These are phyloP conservation scores for Tauraco erythrolophus DNA, from an alignment of 2,113 vertebrate species.

Conservation along the genomic window DNA sequence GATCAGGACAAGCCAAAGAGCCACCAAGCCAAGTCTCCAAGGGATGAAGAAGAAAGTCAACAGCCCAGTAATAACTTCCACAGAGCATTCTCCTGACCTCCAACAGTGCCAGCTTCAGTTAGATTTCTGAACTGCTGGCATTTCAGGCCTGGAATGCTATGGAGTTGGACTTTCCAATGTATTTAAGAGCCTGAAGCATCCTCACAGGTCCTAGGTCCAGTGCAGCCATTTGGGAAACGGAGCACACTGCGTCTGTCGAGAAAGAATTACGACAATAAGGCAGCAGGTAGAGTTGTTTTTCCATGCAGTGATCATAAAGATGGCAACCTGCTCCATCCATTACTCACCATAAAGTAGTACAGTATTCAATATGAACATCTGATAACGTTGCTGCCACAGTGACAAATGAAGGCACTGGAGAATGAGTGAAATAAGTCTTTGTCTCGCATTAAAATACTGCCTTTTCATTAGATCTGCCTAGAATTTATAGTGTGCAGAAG, in stretches of 20 bases:
- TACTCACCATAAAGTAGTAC: conserved; percentile 45
- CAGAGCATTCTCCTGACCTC: not conserved
- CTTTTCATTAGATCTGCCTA: conserved; percentile 46
- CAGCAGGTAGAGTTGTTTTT: not conserved
- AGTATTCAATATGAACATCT: conserved; percentile 31
- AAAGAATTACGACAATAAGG: not conserved
- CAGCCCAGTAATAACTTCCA: accelerated
- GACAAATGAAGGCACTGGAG: conserved; percentile 34
- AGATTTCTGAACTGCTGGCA: not conserved
- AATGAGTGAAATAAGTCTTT: conserved; percentile 56
- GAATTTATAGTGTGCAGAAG: conserved; percentile 26
- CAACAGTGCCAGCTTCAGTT: not conserved
- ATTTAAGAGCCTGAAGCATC: not conserved
- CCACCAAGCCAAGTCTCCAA: not conserved
- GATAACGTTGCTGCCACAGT: conserved; percentile 13
- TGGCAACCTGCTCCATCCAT: not conserved
- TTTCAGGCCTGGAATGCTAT: not conserved
- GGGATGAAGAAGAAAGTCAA: not conserved
- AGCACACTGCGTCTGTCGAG: not conserved
- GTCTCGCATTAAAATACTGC: conserved; percentile 46
- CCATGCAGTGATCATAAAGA: not conserved
- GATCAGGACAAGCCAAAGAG: not conserved
- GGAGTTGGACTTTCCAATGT: not conserved
- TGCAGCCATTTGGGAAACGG: not conserved
- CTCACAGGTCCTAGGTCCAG: not conserved